Base-by-base conservation (phyloP, 37 sponge, comb jelly and placozoan genomes). In the Ephydatia muelleri region DNA sequence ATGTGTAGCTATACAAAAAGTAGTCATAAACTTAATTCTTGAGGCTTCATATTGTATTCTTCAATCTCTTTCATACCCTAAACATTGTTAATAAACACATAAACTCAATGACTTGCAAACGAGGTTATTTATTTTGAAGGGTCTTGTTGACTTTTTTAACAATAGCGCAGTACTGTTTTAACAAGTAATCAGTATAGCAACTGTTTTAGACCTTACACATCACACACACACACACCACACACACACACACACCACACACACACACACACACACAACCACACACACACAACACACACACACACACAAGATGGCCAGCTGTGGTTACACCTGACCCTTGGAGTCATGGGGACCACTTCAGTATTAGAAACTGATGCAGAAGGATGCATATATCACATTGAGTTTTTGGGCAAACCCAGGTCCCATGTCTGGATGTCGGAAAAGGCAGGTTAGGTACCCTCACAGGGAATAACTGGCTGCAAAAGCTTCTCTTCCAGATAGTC, bases 361-460 rank as follows among this genome's bases (percentile, higher is more conserved):
- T 70, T n/a, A 33, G 90, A 89, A 66, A 76, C 65, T 27, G 83
- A 83, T 73, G 75, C 33, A 26, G 93, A 83, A 32, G 90, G 90
- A 21, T 39, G 68, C n/a, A 82, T 93, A 36, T 93, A 93, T 65
- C 93, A 93, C 35, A 87, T 93, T 69, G 86, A 88, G 86, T 93
- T 93, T 49, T 72, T 93, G 19, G 93, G 93, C 31, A 89, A 86
- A 67, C 22, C 47, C 3, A 71, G 76, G 25, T 72, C 93, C 22
- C 86, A 89, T 75, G 76, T 71, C 74, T 93, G 90, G 93, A 19
- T 93, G 2, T 33, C 72, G 25, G 90, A 93, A 29, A 83, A n/a
- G 16, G 1, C 57, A 57, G 57, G 57, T 57, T 57, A 57, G 57
- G 16, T 1, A 57, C 2, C 11, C 64, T 37, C 28, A 43, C 49